phyloP scores from a whole-genome alignment of 2,888 invertebrate species.

The Trichacis sp. region DNA sequence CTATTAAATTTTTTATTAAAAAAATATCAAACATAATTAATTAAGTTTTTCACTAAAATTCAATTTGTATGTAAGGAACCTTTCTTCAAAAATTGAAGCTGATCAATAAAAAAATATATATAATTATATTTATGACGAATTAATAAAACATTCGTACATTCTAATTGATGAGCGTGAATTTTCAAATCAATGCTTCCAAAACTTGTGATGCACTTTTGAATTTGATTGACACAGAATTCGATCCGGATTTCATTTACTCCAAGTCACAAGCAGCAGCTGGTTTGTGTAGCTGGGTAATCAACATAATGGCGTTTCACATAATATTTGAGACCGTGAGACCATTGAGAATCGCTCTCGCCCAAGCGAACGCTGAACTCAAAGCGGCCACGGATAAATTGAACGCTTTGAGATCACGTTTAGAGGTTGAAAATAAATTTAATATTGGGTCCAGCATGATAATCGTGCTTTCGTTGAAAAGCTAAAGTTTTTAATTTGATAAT shows the following conservation, averaged over 20 bases:
- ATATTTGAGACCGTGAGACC: slow-evolving; percentile 94
- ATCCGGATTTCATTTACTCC: slow-evolving; percentile 82
- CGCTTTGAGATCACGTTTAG: slow-evolving; percentile 80
- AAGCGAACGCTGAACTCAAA: slow-evolving; percentile 86
- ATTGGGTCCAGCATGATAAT: not conserved
- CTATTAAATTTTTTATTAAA: too few relatives aligned
- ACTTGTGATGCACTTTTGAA: too few relatives aligned
- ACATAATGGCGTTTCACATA: slow-evolving; percentile 89
- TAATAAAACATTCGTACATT: too few relatives aligned
- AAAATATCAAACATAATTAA: too few relatives aligned
- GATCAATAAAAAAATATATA: too few relatives aligned
- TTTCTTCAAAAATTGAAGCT: too few relatives aligned
- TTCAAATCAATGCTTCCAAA: too few relatives aligned
- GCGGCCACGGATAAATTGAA: slow-evolving; percentile 84
- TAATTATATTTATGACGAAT: too few relatives aligned
- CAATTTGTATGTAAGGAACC: too few relatives aligned
- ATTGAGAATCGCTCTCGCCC: slow-evolving; percentile 85
- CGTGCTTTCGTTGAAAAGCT: not conserved
- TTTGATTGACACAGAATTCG: slow-evolving; percentile 77
- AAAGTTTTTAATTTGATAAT: not conserved
- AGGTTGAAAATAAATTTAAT: slow-evolving; percentile 65
- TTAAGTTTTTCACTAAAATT: too few relatives aligned
- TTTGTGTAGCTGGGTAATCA: slow-evolving; percentile 94
- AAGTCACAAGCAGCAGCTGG: slow-evolving; percentile 95
- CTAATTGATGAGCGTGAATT: too few relatives aligned